phyloP scores from a whole-genome alignment of 2,113 vertebrate genomes.

The Carettochelys insculpta region DNA sequence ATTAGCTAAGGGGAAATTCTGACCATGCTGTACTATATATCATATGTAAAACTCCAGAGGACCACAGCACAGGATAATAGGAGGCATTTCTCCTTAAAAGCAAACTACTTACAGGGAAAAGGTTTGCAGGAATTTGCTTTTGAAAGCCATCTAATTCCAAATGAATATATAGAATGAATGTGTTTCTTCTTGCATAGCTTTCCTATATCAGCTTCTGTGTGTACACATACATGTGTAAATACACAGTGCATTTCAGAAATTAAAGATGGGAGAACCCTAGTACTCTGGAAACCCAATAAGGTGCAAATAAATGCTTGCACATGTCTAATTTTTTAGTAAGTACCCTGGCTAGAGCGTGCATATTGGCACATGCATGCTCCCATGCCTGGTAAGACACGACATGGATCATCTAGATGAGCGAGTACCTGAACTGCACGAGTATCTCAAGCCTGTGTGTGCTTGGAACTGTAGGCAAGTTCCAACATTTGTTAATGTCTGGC shows the following conservation, averaged over 20 bases:
- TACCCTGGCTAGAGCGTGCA: background rate
- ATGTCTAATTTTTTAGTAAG: background rate
- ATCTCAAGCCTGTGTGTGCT: background rate
- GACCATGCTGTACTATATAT: background rate
- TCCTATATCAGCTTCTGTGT: background rate
- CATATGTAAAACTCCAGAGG: fast-evolving
- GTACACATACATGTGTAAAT: background rate
- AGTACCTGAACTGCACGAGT: background rate
- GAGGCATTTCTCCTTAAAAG: background rate
- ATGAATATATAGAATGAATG: background rate
- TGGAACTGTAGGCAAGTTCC: background rate
- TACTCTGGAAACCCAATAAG: background rate
- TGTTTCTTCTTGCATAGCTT: background rate
- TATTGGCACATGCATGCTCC: background rate
- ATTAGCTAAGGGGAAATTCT: background rate
- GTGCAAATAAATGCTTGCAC: background rate
- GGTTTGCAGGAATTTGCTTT: background rate
- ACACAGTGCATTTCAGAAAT: background rate
- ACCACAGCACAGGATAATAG: fast-evolving
- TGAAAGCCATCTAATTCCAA: background rate
- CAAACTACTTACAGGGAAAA: background rate
- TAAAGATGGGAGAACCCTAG: background rate
- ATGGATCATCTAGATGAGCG: fast-evolving
- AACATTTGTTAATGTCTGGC: background rate
- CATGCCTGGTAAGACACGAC: background rate